Evolutionary conservation across 1,140 invertebrate species (phyloP).

Genomic region (Ephestia elutella): DNA sequence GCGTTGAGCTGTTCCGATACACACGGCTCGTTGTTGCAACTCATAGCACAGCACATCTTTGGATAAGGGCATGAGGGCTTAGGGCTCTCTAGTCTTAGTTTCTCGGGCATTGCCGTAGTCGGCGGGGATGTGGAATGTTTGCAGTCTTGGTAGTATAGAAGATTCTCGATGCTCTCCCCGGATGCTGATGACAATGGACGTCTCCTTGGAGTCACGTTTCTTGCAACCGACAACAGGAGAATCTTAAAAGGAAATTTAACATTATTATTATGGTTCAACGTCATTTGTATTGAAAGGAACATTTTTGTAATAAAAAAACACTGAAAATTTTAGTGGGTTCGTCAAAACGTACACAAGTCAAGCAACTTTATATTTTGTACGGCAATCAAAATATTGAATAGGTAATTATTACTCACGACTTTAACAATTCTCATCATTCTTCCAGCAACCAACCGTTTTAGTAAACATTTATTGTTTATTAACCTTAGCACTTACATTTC

Average conservation of each 20-base stretch:
- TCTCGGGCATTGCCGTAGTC: conserved; percentile 10
- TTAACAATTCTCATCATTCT: too few species aligned
- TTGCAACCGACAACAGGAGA: not conserved
- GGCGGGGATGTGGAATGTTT: conserved; percentile 18
- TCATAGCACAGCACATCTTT: conserved; percentile 38
- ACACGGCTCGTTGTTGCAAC: conserved; percentile 48
- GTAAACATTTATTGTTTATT: too few species aligned
- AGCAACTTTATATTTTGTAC: too few species aligned
- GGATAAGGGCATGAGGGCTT: conserved; percentile 28
- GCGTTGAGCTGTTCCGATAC: conserved; percentile 18
- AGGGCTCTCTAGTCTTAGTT: not conserved
- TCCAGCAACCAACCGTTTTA: too few species aligned
- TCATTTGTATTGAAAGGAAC: too few species aligned
- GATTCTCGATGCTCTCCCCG: conserved; percentile 58
- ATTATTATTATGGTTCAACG: too few species aligned
- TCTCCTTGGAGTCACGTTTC: conserved; percentile 6
- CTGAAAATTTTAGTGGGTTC: too few species aligned
- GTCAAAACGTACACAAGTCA: too few species aligned
- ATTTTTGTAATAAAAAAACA: too few species aligned
- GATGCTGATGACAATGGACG: conserved; percentile 26
- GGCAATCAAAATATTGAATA: too few species aligned
- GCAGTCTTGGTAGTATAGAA: conserved; percentile 59
- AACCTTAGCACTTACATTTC: too few species aligned
- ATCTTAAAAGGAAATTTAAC: conserved; percentile 10
- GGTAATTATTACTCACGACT: too few species aligned